A percentile compares a stretch with the other conserved stretches of the same genome.
These are phyloP conservation scores for Propithecus perrieri DNA, from an alignment of 2,797 vertebrate genomes.

Conservation along the genomic window DNA sequence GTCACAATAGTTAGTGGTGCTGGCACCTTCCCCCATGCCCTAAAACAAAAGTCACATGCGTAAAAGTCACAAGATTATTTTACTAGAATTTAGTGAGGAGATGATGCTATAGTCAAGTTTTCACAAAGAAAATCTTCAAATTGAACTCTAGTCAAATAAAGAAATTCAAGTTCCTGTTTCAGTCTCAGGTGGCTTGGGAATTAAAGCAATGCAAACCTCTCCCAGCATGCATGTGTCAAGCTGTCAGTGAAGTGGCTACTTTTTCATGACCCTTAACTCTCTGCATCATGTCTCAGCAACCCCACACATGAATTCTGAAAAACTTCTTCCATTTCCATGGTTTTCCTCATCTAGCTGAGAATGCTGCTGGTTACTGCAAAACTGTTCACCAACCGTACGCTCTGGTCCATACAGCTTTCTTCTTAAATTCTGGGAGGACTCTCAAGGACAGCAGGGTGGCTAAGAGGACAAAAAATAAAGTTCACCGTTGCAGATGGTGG, in stretches of 20 bases:
- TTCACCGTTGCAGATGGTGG: not conserved
- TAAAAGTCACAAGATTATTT: conserved; percentile 64
- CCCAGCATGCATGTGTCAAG: not conserved
- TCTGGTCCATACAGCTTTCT: conserved; percentile 95
- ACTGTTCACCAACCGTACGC: conserved; percentile 93
- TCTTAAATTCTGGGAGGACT: conserved; percentile 92
- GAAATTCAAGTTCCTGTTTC: conserved; percentile 42
- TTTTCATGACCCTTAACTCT: not conserved
- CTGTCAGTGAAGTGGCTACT: not conserved
- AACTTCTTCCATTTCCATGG: conserved; percentile 26
- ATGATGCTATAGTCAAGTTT: conserved; percentile 34
- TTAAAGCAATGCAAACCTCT: not conserved
- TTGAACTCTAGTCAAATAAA: conserved; percentile 40
- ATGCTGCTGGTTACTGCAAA: not conserved
- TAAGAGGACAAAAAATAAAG: conserved; percentile 81
- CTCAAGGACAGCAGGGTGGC: conserved; percentile 90
- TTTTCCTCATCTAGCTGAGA: conserved; percentile 38
- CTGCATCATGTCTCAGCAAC: not conserved
- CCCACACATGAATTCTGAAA: not conserved
- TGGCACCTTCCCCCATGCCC: not conserved
- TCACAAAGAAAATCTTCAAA: conserved; percentile 49
- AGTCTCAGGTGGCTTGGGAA: not conserved
- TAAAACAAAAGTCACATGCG: conserved; percentile 50
- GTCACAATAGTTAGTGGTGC: not conserved
- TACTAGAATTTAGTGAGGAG: conserved; percentile 59